Conservation (phyloP, 2,888 invertebrate species). For the Agrochola circellaris region DNA sequence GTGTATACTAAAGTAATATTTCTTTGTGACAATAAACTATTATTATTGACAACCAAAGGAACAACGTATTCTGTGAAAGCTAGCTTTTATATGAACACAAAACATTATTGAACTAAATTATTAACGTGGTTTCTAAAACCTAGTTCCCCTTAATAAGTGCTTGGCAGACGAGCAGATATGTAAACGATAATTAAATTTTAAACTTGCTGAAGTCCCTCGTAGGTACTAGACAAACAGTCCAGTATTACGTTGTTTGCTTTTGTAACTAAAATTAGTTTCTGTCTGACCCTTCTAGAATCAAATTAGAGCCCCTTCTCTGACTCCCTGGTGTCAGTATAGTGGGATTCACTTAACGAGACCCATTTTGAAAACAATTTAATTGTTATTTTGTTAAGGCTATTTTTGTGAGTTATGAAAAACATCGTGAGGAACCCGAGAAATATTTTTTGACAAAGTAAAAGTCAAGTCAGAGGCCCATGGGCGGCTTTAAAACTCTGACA, state of each 20-base stretch:
- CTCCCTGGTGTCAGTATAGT: constrained; percentile 28
- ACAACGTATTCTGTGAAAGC: no score
- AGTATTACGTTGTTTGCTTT: constrained; percentile 76
- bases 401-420: no score
- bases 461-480: no score
- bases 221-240: constrained; percentile 68
- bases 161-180: constrained; percentile 41
- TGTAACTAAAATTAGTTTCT: constrained; percentile 86
- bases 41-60: no score
- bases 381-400: background rate
- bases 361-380: constrained; percentile 1
- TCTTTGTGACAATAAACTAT: no score
- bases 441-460: no score
- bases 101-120: constrained; percentile 25
- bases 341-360: background rate
- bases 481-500: no score
- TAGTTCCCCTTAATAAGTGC: constrained; percentile 13
- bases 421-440: no score
- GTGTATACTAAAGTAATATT: no score
- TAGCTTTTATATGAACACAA: background rate
- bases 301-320: constrained; percentile 77
- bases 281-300: constrained; percentile 79
- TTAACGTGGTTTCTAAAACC: constrained; percentile 40
- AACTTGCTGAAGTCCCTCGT: constrained; percentile 61
- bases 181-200: constrained; percentile 77